A percentile compares a stretch with the other conserved stretches of the same genome.
Conservation (phyloP, 2,888 invertebrate genomes). For the Papilio protenor region DNA sequence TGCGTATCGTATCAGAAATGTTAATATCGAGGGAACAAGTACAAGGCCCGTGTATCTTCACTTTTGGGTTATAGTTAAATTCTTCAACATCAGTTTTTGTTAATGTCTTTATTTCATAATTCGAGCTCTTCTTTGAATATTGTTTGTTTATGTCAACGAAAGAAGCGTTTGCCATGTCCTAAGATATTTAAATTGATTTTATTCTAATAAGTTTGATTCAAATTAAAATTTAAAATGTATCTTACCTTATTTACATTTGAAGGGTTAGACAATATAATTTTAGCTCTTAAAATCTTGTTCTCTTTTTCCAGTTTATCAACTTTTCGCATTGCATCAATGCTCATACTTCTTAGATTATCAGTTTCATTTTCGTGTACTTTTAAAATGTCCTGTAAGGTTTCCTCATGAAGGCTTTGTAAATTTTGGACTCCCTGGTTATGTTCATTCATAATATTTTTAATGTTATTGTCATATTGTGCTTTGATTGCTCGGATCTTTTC, state of each 20-base stretch:
- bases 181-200: slow-evolving; percentile 38
- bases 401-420: slow-evolving; percentile 82
- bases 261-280: slow-evolving; percentile 52
- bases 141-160: slow-evolving; percentile 58
- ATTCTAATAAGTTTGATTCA: slow-evolving; percentile 9
- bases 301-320: slow-evolving; percentile 74
- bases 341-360: slow-evolving; percentile 76
- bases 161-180: slow-evolving; percentile 66
- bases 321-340: slow-evolving; percentile 76
- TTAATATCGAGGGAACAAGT: slow-evolving; percentile 74
- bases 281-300: slow-evolving; percentile 63
- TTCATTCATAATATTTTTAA: slow-evolving; percentile 79
- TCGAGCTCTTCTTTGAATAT: slow-evolving; percentile 50
- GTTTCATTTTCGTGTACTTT: slow-evolving; percentile 81
- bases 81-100: slow-evolving; percentile 74
- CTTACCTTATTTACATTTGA: slow-evolving; percentile 61
- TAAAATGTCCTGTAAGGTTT: slow-evolving; percentile 75
- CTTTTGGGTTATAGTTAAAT: slow-evolving; percentile 69
- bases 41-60: slow-evolving; percentile 66
- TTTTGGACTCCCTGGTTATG: slow-evolving; percentile 83
- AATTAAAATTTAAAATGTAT: not conserved
- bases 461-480: slow-evolving; percentile 81
- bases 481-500: slow-evolving; percentile 78
- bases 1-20: slow-evolving; percentile 74
- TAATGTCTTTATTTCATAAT: slow-evolving; percentile 59